Base-by-base conservation (phyloP, 2,113 vertebrate genomes). In the Ophthalmotilapia sp. region DNA sequence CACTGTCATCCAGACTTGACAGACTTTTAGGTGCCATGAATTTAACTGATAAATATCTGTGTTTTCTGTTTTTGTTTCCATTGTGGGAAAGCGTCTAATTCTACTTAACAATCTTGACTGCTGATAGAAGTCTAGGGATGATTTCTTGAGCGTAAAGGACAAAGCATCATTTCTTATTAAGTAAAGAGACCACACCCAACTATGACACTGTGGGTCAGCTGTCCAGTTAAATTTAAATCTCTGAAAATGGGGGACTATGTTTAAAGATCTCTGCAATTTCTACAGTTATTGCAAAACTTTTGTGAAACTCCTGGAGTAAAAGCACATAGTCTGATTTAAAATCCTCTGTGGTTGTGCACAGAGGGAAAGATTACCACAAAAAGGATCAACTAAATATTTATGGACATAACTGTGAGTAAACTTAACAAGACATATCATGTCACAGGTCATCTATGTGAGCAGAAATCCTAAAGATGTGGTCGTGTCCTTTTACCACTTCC, bases 401-500 rank as follows among this genome's bases (percentile, higher is more conserved):
- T 29, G 40, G 6, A 29, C 40, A 26, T 47, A 42, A 73, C 68
- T 73, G 40, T 45, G 8, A 3, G 21, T 73, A 75, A 47, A 75
- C 40, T 26, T 26, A 29, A 47, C 40, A 73, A 26, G 21, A 75
- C n/a, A 15, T 85, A 51, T 80, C 23, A 4, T 49, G 23, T 73
- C 47, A 8, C 75, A 98, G 98, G 95, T 99, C 81, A 96, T 98
- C 82, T 98, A 98, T 2, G 86, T 98, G 80, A 95, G 95, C 58
- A 97, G 97, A 94, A 97, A 98, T 90, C 97, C 98, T 45, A 98
- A 98, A 95, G 98, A 98, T 0, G 96, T 97, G 0, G 86, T 80
- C 0, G 97, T 98, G 10, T 99, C 98, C 3, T 98, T 95, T 91
- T 98, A 97, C 82, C 93, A 97, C 86, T 98, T 98, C 90, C 97